Evolutionary conservation across 2,797 vertebrate species (phyloP), one percentile per base, ranked within the genome.

Genomic region (Xerus rutilus): DNA sequence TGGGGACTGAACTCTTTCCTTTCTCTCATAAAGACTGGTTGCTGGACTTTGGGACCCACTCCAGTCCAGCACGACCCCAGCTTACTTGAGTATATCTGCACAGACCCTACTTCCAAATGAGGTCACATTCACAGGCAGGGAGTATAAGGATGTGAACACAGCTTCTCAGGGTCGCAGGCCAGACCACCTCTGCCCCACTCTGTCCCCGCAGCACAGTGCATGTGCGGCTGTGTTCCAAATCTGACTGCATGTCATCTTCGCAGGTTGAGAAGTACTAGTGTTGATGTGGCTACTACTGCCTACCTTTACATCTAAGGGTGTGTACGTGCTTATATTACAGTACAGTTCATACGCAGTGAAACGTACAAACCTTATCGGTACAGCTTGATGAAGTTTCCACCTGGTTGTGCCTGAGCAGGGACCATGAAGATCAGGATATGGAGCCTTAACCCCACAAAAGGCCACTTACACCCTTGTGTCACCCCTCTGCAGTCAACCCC

Each of bases 131-230:
- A 35, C 30, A 88, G 23, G 52, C 8, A 25, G 4, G 5, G 43
- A n/a, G 1, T 2, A 23, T 2, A 0, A 70, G 62, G 62, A 9
- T 5, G 8, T 3, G 23, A 39, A 25, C 10, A 3, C 8, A 11
- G 70, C 57, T 69, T 59, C 3, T 0, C 43, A 11, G 57, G 30
- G 49, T 45, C 69, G 14, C n/a, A 17, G 59, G 3, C 7, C 28
- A 17, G 5, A 25, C 57, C 57, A 59, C 3, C 57, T 25, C 23
- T 59, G 57, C 57, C 35, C 7, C 20, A 4, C 20, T 35, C 17
- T 39, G 62, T 13, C 62, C 28, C 62, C 13, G 28, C 20, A 5
- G 62, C 64, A 32, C 13, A 32, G 64, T 5, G 13, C 30, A 30
- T 28, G 23, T 28, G 62, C 7, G 9, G 49, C 39, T 5, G 20